Conservation (phyloP, 2,113 vertebrate genomes). For the Pangasianodon hypophthalmus region DNA sequence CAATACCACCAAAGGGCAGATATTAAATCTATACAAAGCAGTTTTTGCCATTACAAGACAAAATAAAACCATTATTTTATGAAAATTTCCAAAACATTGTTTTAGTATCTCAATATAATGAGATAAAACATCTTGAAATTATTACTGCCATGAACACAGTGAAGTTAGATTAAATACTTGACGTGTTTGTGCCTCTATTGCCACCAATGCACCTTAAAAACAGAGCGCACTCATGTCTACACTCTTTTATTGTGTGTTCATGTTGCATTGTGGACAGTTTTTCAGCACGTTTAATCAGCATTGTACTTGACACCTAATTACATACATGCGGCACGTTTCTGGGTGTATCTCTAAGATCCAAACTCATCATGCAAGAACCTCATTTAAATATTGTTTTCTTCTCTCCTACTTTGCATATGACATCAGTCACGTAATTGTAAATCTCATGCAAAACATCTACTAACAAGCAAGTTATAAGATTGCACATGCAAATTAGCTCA, state of each 20-base stretch:
- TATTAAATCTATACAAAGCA: background rate
- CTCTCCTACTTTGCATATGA: background rate
- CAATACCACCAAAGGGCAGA: conserved; percentile 5
- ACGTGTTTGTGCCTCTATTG: background rate
- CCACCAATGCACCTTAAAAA: background rate
- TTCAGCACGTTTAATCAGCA: background rate
- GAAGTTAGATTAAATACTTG: background rate
- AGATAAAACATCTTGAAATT: background rate
- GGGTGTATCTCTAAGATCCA: background rate
- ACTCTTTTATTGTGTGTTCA: background rate
- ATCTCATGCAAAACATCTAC: background rate
- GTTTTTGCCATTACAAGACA: background rate
- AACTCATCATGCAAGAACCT: background rate
- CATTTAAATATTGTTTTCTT: background rate
- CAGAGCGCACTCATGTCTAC: background rate
- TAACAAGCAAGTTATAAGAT: background rate
- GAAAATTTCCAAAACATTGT: background rate
- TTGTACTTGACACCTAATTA: background rate
- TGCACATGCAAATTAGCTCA: background rate
- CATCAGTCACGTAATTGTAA: background rate
- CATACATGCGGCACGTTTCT: background rate
- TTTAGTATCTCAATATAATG: background rate
- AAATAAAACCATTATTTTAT: background rate
- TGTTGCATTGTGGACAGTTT: background rate
- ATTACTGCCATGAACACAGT: background rate